Conservation (phyloP, 1,140 invertebrate genomes). For the Pantala flavescens region DNA sequence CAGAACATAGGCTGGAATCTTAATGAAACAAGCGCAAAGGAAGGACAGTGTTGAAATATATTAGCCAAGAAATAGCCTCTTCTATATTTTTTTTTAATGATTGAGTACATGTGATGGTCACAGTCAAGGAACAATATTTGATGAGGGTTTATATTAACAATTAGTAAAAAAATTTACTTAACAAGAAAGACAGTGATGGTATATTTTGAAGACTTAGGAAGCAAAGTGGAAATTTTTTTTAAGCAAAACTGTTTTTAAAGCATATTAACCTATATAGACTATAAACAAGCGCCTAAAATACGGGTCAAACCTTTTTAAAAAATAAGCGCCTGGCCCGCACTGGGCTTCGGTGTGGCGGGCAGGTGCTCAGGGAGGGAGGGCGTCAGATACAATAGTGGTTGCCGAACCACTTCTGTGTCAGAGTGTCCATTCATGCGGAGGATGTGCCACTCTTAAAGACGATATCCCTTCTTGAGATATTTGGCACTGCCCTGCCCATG, state of each 20-base stretch:
- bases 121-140: not conserved
- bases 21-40: too few species aligned
- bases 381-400: not conserved
- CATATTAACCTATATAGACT: not conserved
- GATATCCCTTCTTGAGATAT: not conserved
- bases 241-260: not conserved
- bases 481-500: not conserved
- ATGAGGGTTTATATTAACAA: conserved; percentile 7
- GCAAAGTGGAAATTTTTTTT: not conserved
- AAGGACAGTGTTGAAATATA: too few species aligned
- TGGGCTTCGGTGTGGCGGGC: not conserved
- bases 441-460: not conserved
- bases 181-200: conserved; percentile 1
- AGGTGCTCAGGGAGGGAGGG: not conserved
- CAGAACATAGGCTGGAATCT: too few species aligned
- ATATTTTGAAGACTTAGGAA: conserved; percentile 5
- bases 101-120: too few species aligned
- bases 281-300: not conserved
- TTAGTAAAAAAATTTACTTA: not conserved
- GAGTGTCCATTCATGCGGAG: not conserved
- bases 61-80: too few species aligned
- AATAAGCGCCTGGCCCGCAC: not conserved
- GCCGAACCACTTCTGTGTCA: not conserved
- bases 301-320: not conserved
- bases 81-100: too few species aligned